phyloP scores from a whole-genome alignment of 2,888 invertebrate species.

The Tipula helvola region DNA sequence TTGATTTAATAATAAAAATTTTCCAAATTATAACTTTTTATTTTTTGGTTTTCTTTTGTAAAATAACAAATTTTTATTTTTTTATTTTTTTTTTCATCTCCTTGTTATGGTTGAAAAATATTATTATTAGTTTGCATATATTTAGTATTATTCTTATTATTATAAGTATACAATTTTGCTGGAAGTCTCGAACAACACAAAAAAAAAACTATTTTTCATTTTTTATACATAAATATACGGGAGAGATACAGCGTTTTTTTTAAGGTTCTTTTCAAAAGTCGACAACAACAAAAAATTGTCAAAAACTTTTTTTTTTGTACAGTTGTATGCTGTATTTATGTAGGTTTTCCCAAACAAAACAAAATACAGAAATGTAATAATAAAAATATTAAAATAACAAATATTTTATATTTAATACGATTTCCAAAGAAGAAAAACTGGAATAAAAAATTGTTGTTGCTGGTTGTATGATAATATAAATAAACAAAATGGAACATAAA shows the following conservation, averaged over 20 bases:
- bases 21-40: background rate
- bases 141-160: background rate
- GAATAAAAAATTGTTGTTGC: background rate
- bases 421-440: background rate
- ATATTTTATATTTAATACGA: background rate
- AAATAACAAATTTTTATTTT: background rate
- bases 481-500: background rate
- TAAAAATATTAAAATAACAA: background rate
- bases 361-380: background rate
- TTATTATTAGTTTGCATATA: background rate
- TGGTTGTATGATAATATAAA: background rate
- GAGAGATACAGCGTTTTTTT: background rate
- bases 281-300: background rate
- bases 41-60: background rate
- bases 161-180: background rate
- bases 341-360: background rate
- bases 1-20: background rate
- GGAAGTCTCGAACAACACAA: background rate
- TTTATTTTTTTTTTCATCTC: background rate
- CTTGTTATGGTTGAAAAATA: background rate
- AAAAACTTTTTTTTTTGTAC: background rate
- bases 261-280: background rate
- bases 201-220: background rate
- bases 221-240: background rate
- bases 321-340: background rate